Conservation (phyloP, 1,140 invertebrate species). For the Subanguina moxae region DNA sequence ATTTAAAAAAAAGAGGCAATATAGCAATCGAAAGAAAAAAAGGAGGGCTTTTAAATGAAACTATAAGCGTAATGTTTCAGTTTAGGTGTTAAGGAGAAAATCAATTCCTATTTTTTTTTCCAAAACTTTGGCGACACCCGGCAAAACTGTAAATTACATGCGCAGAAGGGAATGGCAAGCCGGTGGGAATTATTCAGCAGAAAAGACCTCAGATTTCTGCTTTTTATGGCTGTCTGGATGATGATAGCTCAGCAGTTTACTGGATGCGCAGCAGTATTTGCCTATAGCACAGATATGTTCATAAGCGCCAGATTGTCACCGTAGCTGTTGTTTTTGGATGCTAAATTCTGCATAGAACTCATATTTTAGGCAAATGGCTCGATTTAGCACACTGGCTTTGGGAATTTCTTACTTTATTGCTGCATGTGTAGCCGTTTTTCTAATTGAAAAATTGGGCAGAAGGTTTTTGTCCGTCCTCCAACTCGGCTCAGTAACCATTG, state of each 20-base stretch:
- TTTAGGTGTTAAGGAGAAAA: too few species aligned
- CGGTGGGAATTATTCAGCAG: slow-evolving; percentile 45
- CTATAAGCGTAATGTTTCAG: too few species aligned
- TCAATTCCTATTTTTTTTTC: too few species aligned
- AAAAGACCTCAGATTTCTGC: slow-evolving; percentile 39
- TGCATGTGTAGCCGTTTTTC: slow-evolving; percentile 48
- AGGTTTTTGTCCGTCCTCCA: slow-evolving; percentile 50
- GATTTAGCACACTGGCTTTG: slow-evolving; percentile 49
- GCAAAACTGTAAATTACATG: not conserved
- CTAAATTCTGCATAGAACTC: not conserved
- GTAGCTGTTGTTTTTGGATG: slow-evolving; percentile 8
- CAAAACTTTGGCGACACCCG: not conserved
- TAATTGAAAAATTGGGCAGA: slow-evolving; percentile 45
- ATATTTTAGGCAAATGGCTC: slow-evolving; percentile 30
- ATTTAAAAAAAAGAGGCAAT: too few species aligned
- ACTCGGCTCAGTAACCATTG: slow-evolving; percentile 39
- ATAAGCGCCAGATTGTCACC: slow-evolving; percentile 45
- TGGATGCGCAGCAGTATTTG: slow-evolving; percentile 55
- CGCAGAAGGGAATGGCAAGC: not conserved
- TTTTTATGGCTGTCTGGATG: slow-evolving; percentile 45
- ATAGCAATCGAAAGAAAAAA: too few species aligned
- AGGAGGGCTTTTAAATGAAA: too few species aligned
- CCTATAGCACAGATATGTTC: slow-evolving; percentile 52
- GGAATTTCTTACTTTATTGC: slow-evolving; percentile 55
- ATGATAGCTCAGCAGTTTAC: slow-evolving; percentile 58